phyloP scores from a whole-genome alignment of 2,113 vertebrate genomes.

The Brienomyrus brachyistius region DNA sequence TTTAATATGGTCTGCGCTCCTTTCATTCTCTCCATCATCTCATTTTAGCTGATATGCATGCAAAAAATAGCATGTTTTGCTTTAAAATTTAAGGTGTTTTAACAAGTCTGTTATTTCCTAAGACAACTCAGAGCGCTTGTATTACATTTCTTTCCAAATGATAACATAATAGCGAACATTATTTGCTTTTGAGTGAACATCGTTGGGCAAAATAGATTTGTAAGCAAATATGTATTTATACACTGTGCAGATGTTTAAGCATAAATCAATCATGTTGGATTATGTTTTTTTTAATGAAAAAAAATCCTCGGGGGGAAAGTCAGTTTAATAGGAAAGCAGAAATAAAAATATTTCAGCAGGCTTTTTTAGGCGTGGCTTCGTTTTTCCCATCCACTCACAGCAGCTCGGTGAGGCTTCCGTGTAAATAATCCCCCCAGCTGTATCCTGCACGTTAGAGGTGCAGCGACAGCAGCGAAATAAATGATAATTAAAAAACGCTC shows the following conservation, averaged over 20 bases:
- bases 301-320: not conserved
- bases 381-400: slow-evolving; percentile 37
- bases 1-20: not conserved
- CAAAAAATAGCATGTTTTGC: not conserved
- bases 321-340: not conserved
- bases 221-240: not conserved
- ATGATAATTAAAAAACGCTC: not conserved
- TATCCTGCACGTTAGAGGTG: slow-evolving; percentile 38
- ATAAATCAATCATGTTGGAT: not conserved
- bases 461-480: slow-evolving; percentile 23
- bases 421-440: slow-evolving; percentile 51
- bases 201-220: not conserved
- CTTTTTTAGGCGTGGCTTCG: slow-evolving; percentile 57
- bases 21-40: not conserved
- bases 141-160: not conserved
- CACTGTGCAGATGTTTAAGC: not conserved
- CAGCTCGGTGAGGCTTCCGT: slow-evolving; percentile 44
- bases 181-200: not conserved
- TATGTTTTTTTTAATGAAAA: not conserved
- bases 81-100: not conserved
- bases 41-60: not conserved
- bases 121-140: not conserved
- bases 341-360: slow-evolving; percentile 33
- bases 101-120: not conserved
- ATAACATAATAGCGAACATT: not conserved